Percentiles rank a stretch among this genome's conserved stretches.
phyloP scores from a whole-genome alignment of 1,140 invertebrate species.

The Carposina sasakii region DNA sequence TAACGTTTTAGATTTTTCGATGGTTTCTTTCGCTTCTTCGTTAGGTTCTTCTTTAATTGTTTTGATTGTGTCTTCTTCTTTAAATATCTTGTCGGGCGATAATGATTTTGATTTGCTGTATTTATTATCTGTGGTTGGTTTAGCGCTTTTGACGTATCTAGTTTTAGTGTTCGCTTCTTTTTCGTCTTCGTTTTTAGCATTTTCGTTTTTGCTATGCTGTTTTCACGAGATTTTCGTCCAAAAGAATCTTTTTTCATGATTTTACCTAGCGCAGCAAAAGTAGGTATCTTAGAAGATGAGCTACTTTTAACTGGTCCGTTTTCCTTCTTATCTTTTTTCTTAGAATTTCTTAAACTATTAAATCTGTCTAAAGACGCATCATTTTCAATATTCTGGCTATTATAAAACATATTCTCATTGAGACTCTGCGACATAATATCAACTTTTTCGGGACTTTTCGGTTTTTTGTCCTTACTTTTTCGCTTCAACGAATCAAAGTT shows the following conservation, averaged over 20 bases:
- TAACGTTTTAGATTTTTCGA: slow-evolving; percentile 19
- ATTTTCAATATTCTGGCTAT: slow-evolving; percentile 64
- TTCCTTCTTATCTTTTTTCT: slow-evolving; percentile 55
- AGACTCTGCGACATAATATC: slow-evolving; percentile 76
- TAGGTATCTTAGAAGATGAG: slow-evolving; percentile 65
- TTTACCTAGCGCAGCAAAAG: slow-evolving; percentile 64
- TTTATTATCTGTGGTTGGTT: slow-evolving; percentile 57
- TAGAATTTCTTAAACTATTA: slow-evolving; percentile 63
- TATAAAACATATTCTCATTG: slow-evolving; percentile 75
- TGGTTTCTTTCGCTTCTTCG: slow-evolving; percentile 9
- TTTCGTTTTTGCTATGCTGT: slow-evolving; percentile 32
- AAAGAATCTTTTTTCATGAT: slow-evolving; percentile 69
- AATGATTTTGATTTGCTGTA: slow-evolving; percentile 58
- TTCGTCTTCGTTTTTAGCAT: slow-evolving; percentile 30
- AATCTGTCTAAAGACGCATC: slow-evolving; percentile 57
- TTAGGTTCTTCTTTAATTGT: slow-evolving; percentile 37
- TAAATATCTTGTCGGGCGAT: slow-evolving; percentile 50
- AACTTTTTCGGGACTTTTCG: slow-evolving; percentile 50
- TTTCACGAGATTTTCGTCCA: slow-evolving; percentile 49
- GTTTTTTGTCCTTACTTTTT: slow-evolving; percentile 62
- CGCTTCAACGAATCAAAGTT: slow-evolving; percentile 71
- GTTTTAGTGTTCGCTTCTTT: slow-evolving; percentile 36
- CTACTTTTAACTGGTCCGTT: slow-evolving; percentile 54
- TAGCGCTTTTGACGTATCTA: slow-evolving; percentile 63
- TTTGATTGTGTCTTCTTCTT: slow-evolving; percentile 40